A percentile compares a stretch with the other conserved stretches of the same genome.
Conservation (phyloP, 37 sponge, comb jelly and placozoan genomes). For the Cliona cf. orientalis region DNA sequence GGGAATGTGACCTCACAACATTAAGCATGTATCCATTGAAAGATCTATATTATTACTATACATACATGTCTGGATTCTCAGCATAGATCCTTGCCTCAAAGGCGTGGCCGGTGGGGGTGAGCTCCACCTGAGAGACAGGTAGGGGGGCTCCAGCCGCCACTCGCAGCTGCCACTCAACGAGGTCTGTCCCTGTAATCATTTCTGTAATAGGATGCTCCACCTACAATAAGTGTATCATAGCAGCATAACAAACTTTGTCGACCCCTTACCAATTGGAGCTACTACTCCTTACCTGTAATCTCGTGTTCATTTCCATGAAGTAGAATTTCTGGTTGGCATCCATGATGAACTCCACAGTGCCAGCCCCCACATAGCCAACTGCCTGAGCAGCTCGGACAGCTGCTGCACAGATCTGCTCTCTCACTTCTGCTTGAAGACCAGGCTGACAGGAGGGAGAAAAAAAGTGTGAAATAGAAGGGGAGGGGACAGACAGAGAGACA, state of each 20-base stretch:
- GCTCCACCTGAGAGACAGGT: slow-evolving; percentile 70
- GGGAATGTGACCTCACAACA: neutral
- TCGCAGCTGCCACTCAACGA: slow-evolving; percentile 94
- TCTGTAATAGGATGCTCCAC: slow-evolving; percentile 98
- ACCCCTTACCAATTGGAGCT: neutral
- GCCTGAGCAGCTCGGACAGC: slow-evolving; percentile 96
- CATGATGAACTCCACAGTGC: slow-evolving; percentile 95
- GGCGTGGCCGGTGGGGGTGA: slow-evolving; percentile 82
- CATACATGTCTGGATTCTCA: slow-evolving; percentile 76
- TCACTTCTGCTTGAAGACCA: slow-evolving; percentile 52
- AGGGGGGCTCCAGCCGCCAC: slow-evolving; percentile 86
- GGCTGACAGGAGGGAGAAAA: too few species aligned
- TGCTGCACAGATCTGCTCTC: slow-evolving; percentile 73
- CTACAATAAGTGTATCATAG: neutral
- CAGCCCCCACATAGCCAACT: slow-evolving; percentile 95
- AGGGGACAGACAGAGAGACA: neutral
- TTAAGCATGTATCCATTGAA: neutral
- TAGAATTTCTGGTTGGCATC: slow-evolving; percentile 82
- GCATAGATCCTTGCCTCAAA: slow-evolving; percentile 98
- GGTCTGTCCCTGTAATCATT: slow-evolving; percentile 93
- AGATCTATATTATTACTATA: slow-evolving; percentile 2
- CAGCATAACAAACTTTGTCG: neutral
- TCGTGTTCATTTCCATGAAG: slow-evolving; percentile 97
- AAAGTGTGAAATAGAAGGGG: neutral
- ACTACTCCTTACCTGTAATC: slow-evolving; percentile 66